Evolutionary conservation across 2,797 vertebrate genomes (phyloP), one percentile per base, ranked within the genome.

Genomic region (Mareca strepera): DNA sequence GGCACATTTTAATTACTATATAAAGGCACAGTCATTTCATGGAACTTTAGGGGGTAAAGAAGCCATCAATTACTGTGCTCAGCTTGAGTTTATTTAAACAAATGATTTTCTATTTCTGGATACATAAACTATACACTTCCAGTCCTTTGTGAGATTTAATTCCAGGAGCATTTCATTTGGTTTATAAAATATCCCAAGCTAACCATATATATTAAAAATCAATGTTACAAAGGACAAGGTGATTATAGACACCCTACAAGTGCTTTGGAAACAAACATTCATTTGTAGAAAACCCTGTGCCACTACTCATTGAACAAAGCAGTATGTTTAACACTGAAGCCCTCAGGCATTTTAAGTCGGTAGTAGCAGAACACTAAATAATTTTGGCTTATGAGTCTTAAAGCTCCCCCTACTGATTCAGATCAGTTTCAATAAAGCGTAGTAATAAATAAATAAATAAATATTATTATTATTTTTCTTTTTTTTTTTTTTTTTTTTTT

Each of bases 1-100:
- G 97, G 90, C 73, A 92, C 87, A 96, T 94, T 94, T 97, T 97
- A 97, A 97, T 97, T 96, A 91, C 97, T 94, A 90, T 94, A 96
- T 97, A 95, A 96, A 78, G 68, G 41, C 78, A 80, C 44, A 96
- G 56, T 82, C 76, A 96, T 95, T 97, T 94, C 75, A 76, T 78
- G 80, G 62, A 92, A 87, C 90, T 95, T 96, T 88, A 69, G 78
- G 80, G 78, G 90, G 84, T 92, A 94, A 96, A 96, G 86, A 94
- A 95, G 53, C 53, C 92, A 97, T 95, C 91, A 95, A 92, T 97
- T 96, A 96, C 44, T 87, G 35, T 76, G 84, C 86, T 93, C 95
- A 81, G 84, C 79, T 97, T 96, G 88, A 92, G 74, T 93, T 97
- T 95, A 94, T 95, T 97, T 96, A 96, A 96, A 97, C 85, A 95